Base-by-base conservation (phyloP, 1,140 invertebrate species). In the Whitmania pigra region DNA sequence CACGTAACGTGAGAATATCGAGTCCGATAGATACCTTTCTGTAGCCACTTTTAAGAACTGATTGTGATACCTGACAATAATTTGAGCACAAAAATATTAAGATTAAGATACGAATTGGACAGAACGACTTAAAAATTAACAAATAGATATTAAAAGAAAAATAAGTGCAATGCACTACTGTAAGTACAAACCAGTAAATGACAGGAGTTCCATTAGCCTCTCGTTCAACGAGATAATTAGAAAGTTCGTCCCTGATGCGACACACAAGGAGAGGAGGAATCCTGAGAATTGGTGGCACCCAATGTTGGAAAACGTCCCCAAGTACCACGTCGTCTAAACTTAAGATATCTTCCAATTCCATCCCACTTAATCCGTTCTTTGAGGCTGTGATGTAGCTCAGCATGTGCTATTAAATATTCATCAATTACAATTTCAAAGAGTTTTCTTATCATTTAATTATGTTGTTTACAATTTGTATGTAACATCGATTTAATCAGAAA, bases 61-160 rank as follows among this genome's bases (percentile, higher is more conserved):
- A 5, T 36, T 31, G 60, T 74, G 67, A 20, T 63, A 70, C 57
- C 57, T 63, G 22, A 15, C 22, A 7, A 15, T 49, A 1, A 49
- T 49, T 49, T 49, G 43, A 15, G 74, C 53, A 29, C 77, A 74
- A n/a, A 69, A 18, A 67, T 76, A 53, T 73, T 63, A 22, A 74
- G 68, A 67, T 78, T 72, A 53, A 53, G 72, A n/a, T 27, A 40
- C 76, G 74, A 53, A 70, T 75, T 15, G 78, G 22, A 17, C 15
- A 22, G 68, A 81, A 73, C 67, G 79, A 79, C 29, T 78, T 67
- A 5, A 69, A n/a, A 53, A 67, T 81, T 80, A 73, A 75, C 13
- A n/a, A n/a, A 31, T 11, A 57, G 15, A 68, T 67, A 5, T 68
- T 36, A 20, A 72, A n/a, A 60, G 20, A 36, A 67, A 7, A 13